Evolutionary conservation across 2,113 vertebrate species (phyloP).

Genomic region (Oryzias celebensis): DNA sequence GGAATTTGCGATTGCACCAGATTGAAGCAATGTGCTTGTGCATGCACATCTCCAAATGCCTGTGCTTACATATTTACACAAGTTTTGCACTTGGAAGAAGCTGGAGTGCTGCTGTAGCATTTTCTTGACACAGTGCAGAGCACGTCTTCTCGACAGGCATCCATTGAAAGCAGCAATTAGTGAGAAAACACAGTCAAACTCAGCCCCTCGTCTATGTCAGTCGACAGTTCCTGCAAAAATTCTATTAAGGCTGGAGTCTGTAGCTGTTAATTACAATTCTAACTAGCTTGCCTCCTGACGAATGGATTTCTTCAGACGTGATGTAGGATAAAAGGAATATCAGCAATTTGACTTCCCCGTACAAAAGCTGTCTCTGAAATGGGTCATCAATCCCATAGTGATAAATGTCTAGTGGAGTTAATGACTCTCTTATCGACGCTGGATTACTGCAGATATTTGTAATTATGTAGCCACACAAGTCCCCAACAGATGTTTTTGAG

Average conservation of each 20-base stretch:
- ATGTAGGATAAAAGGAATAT: slow-evolving; percentile 75
- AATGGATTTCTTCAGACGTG: slow-evolving; percentile 74
- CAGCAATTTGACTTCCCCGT: slow-evolving; percentile 69
- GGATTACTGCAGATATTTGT: slow-evolving; percentile 80
- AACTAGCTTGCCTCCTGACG: slow-evolving; percentile 75
- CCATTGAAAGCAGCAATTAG: slow-evolving; percentile 59
- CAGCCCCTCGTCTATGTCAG: slow-evolving; percentile 46
- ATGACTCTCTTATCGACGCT: slow-evolving; percentile 78
- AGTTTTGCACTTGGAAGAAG: slow-evolving; percentile 29
- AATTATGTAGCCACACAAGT: slow-evolving; percentile 79
- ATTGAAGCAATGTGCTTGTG: slow-evolving; percentile 27
- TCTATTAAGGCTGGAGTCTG: slow-evolving; percentile 78
- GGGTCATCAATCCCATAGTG: slow-evolving; percentile 81
- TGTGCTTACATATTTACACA: slow-evolving; percentile 46
- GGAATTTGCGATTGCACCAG: slow-evolving; percentile 36
- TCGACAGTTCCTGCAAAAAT: slow-evolving; percentile 72
- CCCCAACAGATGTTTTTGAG: slow-evolving; percentile 74
- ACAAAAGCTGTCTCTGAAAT: slow-evolving; percentile 76
- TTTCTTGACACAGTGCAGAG: slow-evolving; percentile 47
- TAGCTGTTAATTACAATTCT: slow-evolving; percentile 79
- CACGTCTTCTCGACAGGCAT: slow-evolving; percentile 34
- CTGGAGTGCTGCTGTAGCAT: slow-evolving; percentile 41
- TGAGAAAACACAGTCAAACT: slow-evolving; percentile 30
- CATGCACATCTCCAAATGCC: slow-evolving; percentile 26
- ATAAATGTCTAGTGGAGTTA: slow-evolving; percentile 80